Evolutionary conservation across 2,113 vertebrate species (phyloP), one percentile per base, ranked within the genome.

Genomic region (Alexandromys fortis): DNA sequence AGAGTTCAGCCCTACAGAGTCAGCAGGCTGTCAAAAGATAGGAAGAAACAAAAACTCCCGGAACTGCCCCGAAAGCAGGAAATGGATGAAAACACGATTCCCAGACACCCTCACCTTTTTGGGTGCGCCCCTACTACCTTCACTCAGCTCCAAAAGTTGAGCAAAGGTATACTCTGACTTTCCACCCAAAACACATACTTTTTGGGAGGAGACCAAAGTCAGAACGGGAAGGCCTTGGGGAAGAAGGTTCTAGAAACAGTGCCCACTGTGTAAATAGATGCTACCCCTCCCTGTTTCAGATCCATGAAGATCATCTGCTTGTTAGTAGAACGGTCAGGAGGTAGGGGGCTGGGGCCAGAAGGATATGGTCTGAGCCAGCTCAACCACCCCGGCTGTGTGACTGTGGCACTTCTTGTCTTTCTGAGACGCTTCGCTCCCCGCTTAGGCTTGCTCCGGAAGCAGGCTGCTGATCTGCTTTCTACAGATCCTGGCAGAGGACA

Each of bases 101-200:
- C 28, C 79, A 3, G 5, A 35, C 3, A 5, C 70, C 78, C 82
- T 47, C 3, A 0, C n/a, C 75, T 91, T 75, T 73, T 89, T 89
- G 78, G 77, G 86, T 79, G 19, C 35, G 47, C 89, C 95, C 72
- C 72, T 45, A 24, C 90, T 55, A 63, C 67, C 92, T 89, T 93
- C 68, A 24, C 55, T 75, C 19, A 17, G 47, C 73, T 96, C 86
- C 92, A 92, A 68, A 91, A 52, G 86, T 28, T 7, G 4, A 58
- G 67, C 86, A 73, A 86, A 95, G 65, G 12, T 86, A 93, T 76
- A 75, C 55, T 96, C 95, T 83, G 52, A 96, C 92, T 97, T 97
- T 93, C 97, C 96, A 96, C 92, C 91, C 96, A 92, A 91, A 96
- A 75, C 52, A 47, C 72, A 88, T 90, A 77, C 90, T n/a, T 86